These are phyloP conservation scores for Lucilia sericata DNA, from an alignment of 1,140 invertebrate genomes.

Conservation along the genomic window DNA sequence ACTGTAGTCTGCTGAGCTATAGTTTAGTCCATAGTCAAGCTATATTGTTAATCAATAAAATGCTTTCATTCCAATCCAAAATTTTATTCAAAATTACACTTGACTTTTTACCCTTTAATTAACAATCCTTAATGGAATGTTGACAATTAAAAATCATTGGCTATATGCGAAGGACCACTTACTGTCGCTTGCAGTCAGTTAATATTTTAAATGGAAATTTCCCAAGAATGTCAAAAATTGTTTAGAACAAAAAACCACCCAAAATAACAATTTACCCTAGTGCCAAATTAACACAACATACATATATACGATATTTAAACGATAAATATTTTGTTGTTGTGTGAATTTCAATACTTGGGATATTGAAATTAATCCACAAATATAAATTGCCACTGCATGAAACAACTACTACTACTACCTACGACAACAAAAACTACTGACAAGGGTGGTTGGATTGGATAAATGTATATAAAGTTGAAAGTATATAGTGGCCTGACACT, in stretches of 20 bases:
- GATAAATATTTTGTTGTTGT: not conserved
- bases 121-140: no score
- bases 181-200: no score
- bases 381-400: not conserved
- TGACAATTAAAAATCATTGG: no score
- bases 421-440: not conserved
- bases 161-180: no score
- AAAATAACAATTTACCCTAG: not conserved
- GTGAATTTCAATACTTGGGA: conserved; percentile 2
- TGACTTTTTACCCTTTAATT: no score
- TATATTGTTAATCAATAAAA: no score
- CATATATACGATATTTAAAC: not conserved
- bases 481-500: not conserved
- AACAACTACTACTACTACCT: not conserved
- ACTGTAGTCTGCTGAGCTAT: no score
- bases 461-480: no score
- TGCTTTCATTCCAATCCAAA: no score
- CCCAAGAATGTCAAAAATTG: not conserved
- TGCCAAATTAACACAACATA: not conserved
- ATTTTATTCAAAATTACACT: no score
- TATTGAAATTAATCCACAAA: conserved; percentile 20
- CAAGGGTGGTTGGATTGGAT: not conserved
- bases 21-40: no score
- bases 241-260: not conserved
- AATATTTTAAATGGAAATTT: no score